Base-by-base conservation (phyloP, 2,113 vertebrate genomes). In the Elaphurus davidianus region DNA sequence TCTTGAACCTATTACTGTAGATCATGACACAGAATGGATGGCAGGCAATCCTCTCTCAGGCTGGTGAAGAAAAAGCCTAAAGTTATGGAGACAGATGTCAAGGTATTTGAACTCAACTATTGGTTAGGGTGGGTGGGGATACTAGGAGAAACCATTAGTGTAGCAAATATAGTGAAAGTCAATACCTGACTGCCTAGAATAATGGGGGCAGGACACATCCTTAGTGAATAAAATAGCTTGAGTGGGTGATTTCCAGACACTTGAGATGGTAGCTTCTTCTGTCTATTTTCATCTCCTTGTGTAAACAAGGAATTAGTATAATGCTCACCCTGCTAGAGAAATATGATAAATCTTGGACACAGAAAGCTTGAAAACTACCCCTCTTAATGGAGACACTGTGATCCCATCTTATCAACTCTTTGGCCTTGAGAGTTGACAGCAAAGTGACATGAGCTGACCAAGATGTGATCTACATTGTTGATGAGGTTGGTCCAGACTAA, bases 1-100 rank as follows among this genome's bases (percentile, higher is more conserved):
- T 98, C 98, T 95, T 98, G 98, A 98, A 98, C 98, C 97, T 98
- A 89, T 97, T 98, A 96, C 97, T 98, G 2, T 97, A 98, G 96
- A 98, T 98, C 97, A 98, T 0, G 0, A 86, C 16, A 55, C 95
- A 98, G 67, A 87, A 92, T 94, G 90, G 97, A 98, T 95, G 96
- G 97, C 98, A 96, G 97, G 78, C 94, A 89, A 97, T 64, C 67
- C 90, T 82, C 23, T 90, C 97, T 96, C 54, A 82, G 89, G 76
- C 2, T 12, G 89, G 13, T 90, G 67, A 25, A 40, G 52, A 85
- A 45, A 92, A 82, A 95, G 62, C 40, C 57, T 81, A 30, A 62
- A 94, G 47, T 62, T 85, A 45, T 40, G 21, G 62, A 85, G 57
- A 89, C n/a, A 87, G 54, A 76, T 67, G 67, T 47, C 5, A 76